Evolutionary conservation across 2,888 invertebrate genomes (phyloP).

Genomic region (Artemia sp.): DNA sequence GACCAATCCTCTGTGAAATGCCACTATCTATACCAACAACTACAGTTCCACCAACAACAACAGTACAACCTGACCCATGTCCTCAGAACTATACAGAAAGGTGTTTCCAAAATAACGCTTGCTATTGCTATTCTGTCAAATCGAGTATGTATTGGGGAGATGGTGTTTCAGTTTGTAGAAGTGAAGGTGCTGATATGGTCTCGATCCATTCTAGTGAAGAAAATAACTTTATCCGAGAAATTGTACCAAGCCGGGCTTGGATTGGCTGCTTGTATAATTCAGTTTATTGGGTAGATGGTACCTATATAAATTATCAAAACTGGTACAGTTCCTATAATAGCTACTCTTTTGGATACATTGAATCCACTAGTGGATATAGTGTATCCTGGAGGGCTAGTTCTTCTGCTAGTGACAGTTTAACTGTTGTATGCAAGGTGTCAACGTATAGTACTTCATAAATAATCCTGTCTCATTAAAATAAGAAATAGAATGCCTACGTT

Average conservation of each 20-base stretch:
- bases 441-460: too few species aligned
- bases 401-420: too few species aligned
- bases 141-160: neutral
- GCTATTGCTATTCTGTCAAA: neutral
- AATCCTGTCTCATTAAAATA: too few species aligned
- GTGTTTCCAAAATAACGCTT: neutral
- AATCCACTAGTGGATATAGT: too few species aligned
- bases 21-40: neutral
- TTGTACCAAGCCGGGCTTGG: neutral
- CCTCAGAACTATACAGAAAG: neutral
- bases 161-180: neutral
- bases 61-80: neutral
- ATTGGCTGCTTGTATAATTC: neutral
- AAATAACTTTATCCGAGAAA: neutral
- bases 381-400: too few species aligned
- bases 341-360: neutral
- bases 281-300: neutral
- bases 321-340: neutral
- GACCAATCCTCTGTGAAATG: neutral
- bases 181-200: neutral
- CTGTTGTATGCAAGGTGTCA: too few species aligned
- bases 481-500: too few species aligned
- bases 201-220: slow-evolving; percentile 1
- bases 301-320: neutral
- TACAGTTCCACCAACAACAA: neutral